A percentile compares a stretch with the other conserved stretches of the same genome.
These are phyloP conservation scores for Caiman crocodilus DNA, from an alignment of 2,797 vertebrate species.

Conservation along the genomic window DNA sequence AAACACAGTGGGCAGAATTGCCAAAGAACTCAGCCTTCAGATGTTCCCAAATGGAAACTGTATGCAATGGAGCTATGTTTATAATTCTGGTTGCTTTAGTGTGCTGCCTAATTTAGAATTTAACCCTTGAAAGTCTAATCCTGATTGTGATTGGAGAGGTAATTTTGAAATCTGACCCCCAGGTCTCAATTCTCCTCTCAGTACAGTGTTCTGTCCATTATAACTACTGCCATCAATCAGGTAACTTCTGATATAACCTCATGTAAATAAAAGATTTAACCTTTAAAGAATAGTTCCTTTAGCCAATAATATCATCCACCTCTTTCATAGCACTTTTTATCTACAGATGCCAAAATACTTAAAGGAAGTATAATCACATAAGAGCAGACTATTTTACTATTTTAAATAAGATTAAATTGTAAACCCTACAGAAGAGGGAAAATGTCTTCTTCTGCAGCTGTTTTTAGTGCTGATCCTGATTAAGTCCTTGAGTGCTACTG, in stretches of 20 bases:
- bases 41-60: background rate
- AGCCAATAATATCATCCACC: background rate
- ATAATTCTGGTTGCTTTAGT: background rate
- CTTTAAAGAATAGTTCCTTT: slow-evolving; percentile 5
- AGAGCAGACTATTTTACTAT: background rate
- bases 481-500: background rate
- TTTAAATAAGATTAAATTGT: background rate
- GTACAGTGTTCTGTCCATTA: slow-evolving; percentile 38
- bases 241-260: slow-evolving; percentile 13
- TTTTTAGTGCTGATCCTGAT: background rate
- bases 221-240: slow-evolving; percentile 15
- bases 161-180: slow-evolving; percentile 17
- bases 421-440: background rate
- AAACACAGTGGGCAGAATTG: background rate
- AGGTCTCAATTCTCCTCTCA: slow-evolving; percentile 8
- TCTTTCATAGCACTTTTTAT: background rate
- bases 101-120: background rate
- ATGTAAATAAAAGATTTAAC: slow-evolving; percentile 50
- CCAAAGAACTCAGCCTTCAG: background rate
- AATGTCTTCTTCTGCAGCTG: background rate
- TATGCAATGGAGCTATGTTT: background rate
- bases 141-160: slow-evolving; percentile 25
- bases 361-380: too few relatives aligned
- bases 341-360: background rate
- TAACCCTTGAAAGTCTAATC: slow-evolving; percentile 21